These are phyloP conservation scores for Phasia obesa DNA, from an alignment of 2,888 invertebrate species.

Conservation along the genomic window DNA sequence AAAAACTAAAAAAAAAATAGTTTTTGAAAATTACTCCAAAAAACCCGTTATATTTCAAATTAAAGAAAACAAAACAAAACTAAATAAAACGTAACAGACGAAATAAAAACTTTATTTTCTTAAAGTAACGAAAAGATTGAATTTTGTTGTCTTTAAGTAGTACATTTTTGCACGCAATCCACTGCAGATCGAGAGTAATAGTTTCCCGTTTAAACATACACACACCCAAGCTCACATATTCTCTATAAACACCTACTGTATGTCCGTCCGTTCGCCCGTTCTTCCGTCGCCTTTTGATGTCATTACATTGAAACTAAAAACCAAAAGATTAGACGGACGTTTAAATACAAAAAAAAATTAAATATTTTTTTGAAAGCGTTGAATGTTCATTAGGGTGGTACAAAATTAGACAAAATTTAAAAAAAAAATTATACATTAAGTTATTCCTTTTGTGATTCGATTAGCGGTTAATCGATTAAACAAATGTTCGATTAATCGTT, in stretches of 20 bases:
- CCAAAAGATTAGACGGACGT: conserved; percentile 26
- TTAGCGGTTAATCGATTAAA: too few species aligned
- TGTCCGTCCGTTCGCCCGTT: conserved; percentile 16
- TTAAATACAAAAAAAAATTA: conserved; percentile 10
- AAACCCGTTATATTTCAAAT: conserved; percentile 60
- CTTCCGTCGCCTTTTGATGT: conserved; percentile 30
- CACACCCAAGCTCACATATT: neutral
- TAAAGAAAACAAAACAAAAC: neutral
- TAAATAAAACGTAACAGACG: conserved; percentile 1
- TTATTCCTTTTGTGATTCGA: too few species aligned
- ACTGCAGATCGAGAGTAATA: conserved; percentile 13
- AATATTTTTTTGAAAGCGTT: neutral
- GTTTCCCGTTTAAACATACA: conserved; percentile 9
- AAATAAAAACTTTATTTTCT: conserved; percentile 27
- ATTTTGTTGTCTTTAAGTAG: conserved; percentile 56
- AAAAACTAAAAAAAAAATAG: conserved; percentile 2
- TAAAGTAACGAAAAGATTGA: conserved; percentile 4
- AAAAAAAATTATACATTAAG: too few species aligned
- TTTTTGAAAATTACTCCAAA: conserved; percentile 38
- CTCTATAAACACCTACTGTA: conserved; percentile 35
- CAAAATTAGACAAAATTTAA: too few species aligned
- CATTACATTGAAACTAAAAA: conserved; percentile 37
- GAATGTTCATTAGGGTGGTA: neutral
- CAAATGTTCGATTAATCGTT: too few species aligned
- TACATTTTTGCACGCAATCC: conserved; percentile 65